phyloP scores from a whole-genome alignment of 2,797 vertebrate genomes.

The Pygocentrus nattereri region DNA sequence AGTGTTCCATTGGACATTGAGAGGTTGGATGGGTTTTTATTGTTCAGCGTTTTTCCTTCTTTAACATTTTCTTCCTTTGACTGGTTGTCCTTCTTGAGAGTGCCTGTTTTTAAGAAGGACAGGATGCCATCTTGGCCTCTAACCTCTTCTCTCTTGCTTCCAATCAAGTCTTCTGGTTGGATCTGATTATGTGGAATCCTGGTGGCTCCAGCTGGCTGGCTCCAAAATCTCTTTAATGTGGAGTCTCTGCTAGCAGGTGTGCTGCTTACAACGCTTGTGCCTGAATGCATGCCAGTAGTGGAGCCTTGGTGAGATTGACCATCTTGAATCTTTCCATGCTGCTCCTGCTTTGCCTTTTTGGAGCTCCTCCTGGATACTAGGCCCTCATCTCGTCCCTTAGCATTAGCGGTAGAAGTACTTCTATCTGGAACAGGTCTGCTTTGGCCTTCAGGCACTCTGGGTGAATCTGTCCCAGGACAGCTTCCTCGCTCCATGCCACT shows the following conservation, averaged over 20 bases:
- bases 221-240: slow-evolving; percentile 62
- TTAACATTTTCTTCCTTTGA: slow-evolving; percentile 56
- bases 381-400: slow-evolving; percentile 67
- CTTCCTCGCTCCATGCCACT: slow-evolving; percentile 60
- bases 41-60: slow-evolving; percentile 49
- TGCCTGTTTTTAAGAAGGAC: slow-evolving; percentile 78
- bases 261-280: slow-evolving; percentile 61
- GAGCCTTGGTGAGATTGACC: slow-evolving; percentile 57
- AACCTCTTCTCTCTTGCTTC: slow-evolving; percentile 65
- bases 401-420: slow-evolving; percentile 30
- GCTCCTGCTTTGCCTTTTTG: slow-evolving; percentile 69
- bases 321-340: slow-evolving; percentile 65
- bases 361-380: slow-evolving; percentile 72
- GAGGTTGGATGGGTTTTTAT: slow-evolving; percentile 58
- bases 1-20: slow-evolving; percentile 77
- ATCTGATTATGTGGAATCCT: slow-evolving; percentile 59
- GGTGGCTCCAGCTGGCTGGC: slow-evolving; percentile 55
- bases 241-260: slow-evolving; percentile 75
- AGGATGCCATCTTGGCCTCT: slow-evolving; percentile 76
- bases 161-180: slow-evolving; percentile 59
- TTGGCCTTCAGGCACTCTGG: slow-evolving; percentile 71
- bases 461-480: slow-evolving; percentile 58
- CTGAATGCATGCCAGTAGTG: neutral
- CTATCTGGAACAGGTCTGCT: slow-evolving; percentile 65
- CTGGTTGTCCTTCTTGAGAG: slow-evolving; percentile 75